A percentile compares a stretch with the other conserved stretches of the same genome.
Conservation (phyloP, 2,888 invertebrate species). For the Caenorhabditis sp. region DNA sequence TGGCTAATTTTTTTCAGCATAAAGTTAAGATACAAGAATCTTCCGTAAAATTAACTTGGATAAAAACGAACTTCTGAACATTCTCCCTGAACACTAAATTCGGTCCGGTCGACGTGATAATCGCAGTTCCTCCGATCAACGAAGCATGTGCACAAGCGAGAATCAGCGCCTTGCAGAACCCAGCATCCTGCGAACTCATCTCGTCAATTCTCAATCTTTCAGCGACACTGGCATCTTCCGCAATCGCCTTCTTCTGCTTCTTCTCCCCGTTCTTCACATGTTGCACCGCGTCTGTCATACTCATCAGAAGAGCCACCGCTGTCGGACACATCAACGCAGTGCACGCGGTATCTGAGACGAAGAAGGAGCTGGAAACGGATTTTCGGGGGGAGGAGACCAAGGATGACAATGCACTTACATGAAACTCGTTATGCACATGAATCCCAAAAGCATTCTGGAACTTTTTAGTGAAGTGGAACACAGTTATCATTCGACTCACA, state of each 20-base stretch:
- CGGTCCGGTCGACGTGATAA: constrained; percentile 69
- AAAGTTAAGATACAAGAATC: too few relatives aligned
- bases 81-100: constrained; percentile 71
- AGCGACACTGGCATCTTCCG: constrained; percentile 39
- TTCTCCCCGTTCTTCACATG: constrained; percentile 34
- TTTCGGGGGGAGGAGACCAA: neutral
- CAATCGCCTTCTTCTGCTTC: constrained; percentile 4
- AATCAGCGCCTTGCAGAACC: constrained; percentile 64
- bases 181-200: constrained; percentile 46
- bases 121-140: constrained; percentile 70
- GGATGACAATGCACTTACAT: constrained; percentile 49
- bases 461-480: constrained; percentile 1
- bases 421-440: constrained; percentile 68
- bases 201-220: constrained; percentile 41
- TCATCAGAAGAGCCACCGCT: constrained; percentile 89
- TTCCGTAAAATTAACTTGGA: too few relatives aligned
- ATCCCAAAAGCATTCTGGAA: constrained; percentile 69
- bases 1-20: too few relatives aligned
- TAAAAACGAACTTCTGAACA: constrained; percentile 65
- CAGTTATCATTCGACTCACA: constrained; percentile 26
- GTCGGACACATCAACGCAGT: constrained; percentile 95
- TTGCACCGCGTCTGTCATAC: constrained; percentile 56
- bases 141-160: constrained; percentile 69
- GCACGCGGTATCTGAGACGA: constrained; percentile 79
- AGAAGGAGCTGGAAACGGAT: constrained; percentile 60